phyloP scores from a whole-genome alignment of 92 coral and sea anemone genomes.

The Parazoanthus darwini region DNA sequence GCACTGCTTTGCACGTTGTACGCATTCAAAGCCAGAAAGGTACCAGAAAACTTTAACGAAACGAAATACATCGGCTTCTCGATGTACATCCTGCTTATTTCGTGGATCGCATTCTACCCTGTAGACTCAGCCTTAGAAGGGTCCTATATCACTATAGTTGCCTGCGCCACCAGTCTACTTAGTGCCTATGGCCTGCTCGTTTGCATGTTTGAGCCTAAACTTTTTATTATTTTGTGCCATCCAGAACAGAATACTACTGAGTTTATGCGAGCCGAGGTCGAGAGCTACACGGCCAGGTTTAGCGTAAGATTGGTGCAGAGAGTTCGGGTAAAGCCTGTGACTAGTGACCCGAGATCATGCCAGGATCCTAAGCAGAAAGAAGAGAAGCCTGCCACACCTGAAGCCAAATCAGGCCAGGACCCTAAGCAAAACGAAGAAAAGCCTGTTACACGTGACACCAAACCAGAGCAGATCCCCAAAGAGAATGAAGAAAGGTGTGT shows the following conservation, averaged over 20 bases:
- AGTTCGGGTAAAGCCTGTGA: conserved; percentile 5
- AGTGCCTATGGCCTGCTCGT: conserved; percentile 73
- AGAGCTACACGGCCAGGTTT: conserved; percentile 13
- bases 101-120: conserved; percentile 73
- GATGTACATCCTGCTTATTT: conserved; percentile 72
- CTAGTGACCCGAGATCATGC: neutral
- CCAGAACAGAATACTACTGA: conserved; percentile 73
- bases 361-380: neutral
- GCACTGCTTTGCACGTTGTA: conserved; percentile 65
- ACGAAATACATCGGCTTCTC: conserved; percentile 76
- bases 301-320: neutral
- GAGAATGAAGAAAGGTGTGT: neutral
- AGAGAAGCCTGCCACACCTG: neutral
- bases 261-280: conserved; percentile 47
- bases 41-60: conserved; percentile 87
- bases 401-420: neutral
- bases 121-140: conserved; percentile 68
- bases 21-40: conserved; percentile 81
- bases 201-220: conserved; percentile 76
- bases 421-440: neutral
- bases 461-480: neutral
- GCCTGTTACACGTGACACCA: neutral
- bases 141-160: conserved; percentile 54
- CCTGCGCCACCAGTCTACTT: conserved; percentile 63
- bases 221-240: conserved; percentile 58